Base-by-base conservation (phyloP, 2,888 invertebrate species). In the Tipula confusa region DNA sequence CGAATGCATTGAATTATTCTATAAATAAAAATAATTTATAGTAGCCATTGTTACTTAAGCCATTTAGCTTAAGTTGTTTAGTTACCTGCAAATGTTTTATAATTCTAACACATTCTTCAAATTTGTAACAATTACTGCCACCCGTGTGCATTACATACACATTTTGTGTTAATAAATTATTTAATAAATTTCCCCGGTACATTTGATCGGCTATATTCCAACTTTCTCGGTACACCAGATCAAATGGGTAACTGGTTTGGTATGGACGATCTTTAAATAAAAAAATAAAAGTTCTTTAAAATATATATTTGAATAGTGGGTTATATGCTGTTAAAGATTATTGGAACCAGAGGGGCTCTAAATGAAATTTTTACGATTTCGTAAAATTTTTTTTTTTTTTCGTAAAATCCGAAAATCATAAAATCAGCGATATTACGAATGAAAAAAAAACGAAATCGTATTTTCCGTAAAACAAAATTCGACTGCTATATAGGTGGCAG, bases 141-240 rank as follows among this genome's bases (percentile, higher is more conserved):
- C 89, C 90, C 0, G 91, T 91, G 84, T 91, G 91, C 13, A 90
- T 88, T 0, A 90, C 86, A 15, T 91, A 87, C 18, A 92, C 89
- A 83, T 89, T 87, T 0, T 86, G 85, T 0, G 90, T 87, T 80
- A 86, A 87, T 24, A 86, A 83, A 31, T 86, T 82, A 83, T 87
- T 85, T 81, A 88, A 85, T 33, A 84, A 29, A 5, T 84, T 84
- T 15, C 84, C 85, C 24, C 85, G 84, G 5, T 80, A 13, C 15
- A 64, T 28, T 64, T 29, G 82, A 5, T 86, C 84, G 13, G 86
- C 33, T 64, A 84, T 81, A 83, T 87, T 87, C 89, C 89, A 89
- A 18, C 87, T 85, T 83, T 87, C 87, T 31, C 87, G 88, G 83
- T 86, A 86, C 4, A 88, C 86, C 6, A 89, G 85, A 83, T 87